Percentiles rank a stretch among this genome's conserved stretches.
Evolutionary conservation across 2,113 vertebrate genomes (phyloP).

Genomic region (Zingel zingel): DNA sequence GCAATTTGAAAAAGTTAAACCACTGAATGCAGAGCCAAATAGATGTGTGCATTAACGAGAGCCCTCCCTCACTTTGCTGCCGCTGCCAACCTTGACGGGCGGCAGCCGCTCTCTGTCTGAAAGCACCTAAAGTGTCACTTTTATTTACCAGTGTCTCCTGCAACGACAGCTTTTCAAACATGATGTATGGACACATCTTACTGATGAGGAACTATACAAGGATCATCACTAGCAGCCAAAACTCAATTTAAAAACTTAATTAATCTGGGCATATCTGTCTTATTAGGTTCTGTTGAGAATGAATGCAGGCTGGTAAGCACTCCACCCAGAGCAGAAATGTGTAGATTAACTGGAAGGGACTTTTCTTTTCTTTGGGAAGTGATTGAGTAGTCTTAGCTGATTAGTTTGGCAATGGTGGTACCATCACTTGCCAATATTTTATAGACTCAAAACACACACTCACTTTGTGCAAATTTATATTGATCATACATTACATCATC

Average conservation of each 20-base stretch:
- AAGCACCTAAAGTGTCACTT: not conserved
- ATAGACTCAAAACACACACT: not conserved
- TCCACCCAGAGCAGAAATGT: slow-evolving; percentile 14
- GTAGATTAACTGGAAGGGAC: slow-evolving; percentile 34
- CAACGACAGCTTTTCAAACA: not conserved
- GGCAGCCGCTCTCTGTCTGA: not conserved
- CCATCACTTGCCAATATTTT: slow-evolving; percentile 23
- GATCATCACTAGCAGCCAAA: not conserved
- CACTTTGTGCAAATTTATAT: not conserved
- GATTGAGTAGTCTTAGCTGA: slow-evolving; percentile 30
- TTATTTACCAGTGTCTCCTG: not conserved
- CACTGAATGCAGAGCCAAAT: not conserved
- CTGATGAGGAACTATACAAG: not conserved
- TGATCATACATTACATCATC: slow-evolving; percentile 2
- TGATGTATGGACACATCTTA: slow-evolving; percentile 1
- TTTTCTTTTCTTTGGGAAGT: not conserved
- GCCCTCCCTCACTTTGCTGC: not conserved
- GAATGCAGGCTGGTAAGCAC: slow-evolving; percentile 6
- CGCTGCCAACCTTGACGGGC: not conserved
- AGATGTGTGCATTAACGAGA: not conserved
- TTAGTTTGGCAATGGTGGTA: slow-evolving; percentile 28
- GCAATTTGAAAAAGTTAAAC: not conserved
- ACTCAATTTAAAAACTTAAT: not conserved
- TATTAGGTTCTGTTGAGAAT: slow-evolving; percentile 7
- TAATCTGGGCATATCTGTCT: not conserved